Conservation (phyloP, 2,113 vertebrate species). For the Fregata magnificens region DNA sequence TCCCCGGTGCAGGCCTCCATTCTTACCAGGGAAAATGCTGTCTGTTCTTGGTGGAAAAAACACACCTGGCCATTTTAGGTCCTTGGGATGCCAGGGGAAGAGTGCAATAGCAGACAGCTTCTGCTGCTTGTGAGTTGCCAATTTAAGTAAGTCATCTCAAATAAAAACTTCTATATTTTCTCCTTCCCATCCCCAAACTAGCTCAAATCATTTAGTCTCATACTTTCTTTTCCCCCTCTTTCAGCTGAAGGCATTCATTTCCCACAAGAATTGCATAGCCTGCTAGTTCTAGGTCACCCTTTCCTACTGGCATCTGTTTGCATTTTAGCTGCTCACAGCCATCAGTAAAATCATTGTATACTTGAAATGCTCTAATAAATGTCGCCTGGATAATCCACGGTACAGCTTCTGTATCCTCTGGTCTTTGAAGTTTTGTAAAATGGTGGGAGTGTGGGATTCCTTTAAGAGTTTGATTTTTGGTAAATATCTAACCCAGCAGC, state of each 20-base stretch:
- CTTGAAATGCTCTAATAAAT: conserved; percentile 66
- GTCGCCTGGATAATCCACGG: conserved; percentile 7
- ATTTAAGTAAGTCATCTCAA: background rate
- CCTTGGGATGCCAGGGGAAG: background rate
- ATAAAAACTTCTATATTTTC: background rate
- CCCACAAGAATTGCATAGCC: background rate
- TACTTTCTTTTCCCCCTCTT: background rate
- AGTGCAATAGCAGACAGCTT: conserved; percentile 25
- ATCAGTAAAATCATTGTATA: conserved; percentile 34
- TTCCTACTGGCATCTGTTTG: background rate
- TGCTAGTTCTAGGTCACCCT: background rate
- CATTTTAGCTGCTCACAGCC: conserved; percentile 5
- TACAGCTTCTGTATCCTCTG: background rate
- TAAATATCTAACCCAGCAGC: background rate
- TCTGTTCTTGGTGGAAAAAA: background rate
- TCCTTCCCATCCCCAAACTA: background rate
- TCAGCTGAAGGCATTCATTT: background rate
- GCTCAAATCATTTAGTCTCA: background rate
- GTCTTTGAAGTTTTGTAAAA: background rate
- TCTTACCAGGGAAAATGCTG: background rate
- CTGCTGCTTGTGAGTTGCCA: conserved; percentile 8
- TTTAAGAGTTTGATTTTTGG: background rate
- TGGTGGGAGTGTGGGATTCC: background rate
- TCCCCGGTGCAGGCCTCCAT: background rate
- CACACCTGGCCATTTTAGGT: background rate